Conservation (phyloP, 2,888 invertebrate species). For the Mactromeris polynyma region DNA sequence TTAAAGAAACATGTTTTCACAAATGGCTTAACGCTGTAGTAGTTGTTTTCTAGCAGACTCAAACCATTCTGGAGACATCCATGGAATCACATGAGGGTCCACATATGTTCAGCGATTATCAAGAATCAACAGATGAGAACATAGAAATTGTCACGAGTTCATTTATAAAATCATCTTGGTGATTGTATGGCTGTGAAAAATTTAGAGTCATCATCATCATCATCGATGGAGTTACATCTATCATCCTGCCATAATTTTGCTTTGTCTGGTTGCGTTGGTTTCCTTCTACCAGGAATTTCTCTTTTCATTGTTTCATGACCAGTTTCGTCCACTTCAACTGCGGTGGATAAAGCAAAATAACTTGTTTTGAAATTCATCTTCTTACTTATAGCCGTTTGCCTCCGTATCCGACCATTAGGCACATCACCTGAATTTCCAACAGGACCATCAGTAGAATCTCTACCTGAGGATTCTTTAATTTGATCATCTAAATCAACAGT, state of each 20-base stretch:
- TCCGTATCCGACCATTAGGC: background rate
- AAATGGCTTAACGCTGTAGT: too few relatives aligned
- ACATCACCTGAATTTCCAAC: background rate
- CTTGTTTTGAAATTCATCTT: background rate
- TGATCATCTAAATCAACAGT: slow-evolving; percentile 47
- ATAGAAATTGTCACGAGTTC: background rate
- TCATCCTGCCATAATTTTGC: slow-evolving; percentile 58
- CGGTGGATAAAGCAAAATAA: background rate
- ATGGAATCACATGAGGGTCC: background rate
- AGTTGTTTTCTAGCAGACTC: too few relatives aligned
- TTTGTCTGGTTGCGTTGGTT: slow-evolving; percentile 55
- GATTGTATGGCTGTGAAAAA: slow-evolving; percentile 65
- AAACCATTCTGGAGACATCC: background rate
- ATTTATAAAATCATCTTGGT: background rate
- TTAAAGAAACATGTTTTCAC: too few relatives aligned
- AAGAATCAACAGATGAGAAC: background rate
- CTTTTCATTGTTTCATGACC: slow-evolving; percentile 20
- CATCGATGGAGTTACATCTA: slow-evolving; percentile 72
- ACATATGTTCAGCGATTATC: background rate
- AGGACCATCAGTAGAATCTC: slow-evolving; percentile 28
- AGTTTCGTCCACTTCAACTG: background rate
- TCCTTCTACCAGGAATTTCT: slow-evolving; percentile 65
- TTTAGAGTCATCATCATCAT: slow-evolving; percentile 56
- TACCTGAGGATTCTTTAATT: slow-evolving; percentile 32
- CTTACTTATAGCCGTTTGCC: slow-evolving; percentile 28